Percentiles rank a stretch among this genome's conserved stretches.
These are phyloP conservation scores for Gadus macrocephalus DNA, from an alignment of 2,113 vertebrate species.

Conservation along the genomic window DNA sequence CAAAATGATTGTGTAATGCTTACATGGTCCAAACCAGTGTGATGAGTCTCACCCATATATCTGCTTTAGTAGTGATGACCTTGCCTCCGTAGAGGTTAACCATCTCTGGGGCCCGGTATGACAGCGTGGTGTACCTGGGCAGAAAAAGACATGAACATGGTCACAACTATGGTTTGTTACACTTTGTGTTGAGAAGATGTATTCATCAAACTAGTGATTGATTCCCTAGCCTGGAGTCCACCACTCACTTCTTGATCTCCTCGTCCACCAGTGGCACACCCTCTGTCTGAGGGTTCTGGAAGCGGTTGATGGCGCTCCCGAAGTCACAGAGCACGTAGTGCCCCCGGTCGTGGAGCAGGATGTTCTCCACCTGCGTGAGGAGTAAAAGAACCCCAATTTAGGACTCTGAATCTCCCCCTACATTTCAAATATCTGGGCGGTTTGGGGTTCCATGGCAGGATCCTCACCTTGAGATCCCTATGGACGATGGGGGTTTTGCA, in stretches of 20 bases:
- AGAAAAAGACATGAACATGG: neutral
- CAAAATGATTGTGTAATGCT: neutral
- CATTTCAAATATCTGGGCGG: neutral
- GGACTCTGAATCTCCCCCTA: neutral
- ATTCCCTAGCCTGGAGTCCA: neutral
- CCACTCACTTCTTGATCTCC: slow-evolving; percentile 94
- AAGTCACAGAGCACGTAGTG: slow-evolving; percentile 98
- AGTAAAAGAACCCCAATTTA: slow-evolving; percentile 1
- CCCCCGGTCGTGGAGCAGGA: slow-evolving; percentile 93
- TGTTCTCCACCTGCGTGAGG: slow-evolving; percentile 89
- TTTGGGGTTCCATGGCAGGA: neutral
- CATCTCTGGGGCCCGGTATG: slow-evolving; percentile 97
- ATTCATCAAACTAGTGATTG: too few species aligned
- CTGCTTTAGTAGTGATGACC: slow-evolving; percentile 95
- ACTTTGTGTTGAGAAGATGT: neutral
- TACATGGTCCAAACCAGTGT: neutral
- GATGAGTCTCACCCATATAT: slow-evolving; percentile 84
- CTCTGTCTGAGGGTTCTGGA: slow-evolving; percentile 91
- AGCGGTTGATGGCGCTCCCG: slow-evolving; percentile 91
- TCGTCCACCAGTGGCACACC: slow-evolving; percentile 90
- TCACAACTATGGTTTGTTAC: neutral
- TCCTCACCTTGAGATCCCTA: slow-evolving; percentile 87
- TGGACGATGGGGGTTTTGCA: slow-evolving; percentile 93
- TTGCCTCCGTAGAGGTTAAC: slow-evolving; percentile 94
- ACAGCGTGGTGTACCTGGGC: slow-evolving; percentile 93